Conservation (phyloP, 2,797 vertebrate genomes). For the Pantherophis alleghaniensis region DNA sequence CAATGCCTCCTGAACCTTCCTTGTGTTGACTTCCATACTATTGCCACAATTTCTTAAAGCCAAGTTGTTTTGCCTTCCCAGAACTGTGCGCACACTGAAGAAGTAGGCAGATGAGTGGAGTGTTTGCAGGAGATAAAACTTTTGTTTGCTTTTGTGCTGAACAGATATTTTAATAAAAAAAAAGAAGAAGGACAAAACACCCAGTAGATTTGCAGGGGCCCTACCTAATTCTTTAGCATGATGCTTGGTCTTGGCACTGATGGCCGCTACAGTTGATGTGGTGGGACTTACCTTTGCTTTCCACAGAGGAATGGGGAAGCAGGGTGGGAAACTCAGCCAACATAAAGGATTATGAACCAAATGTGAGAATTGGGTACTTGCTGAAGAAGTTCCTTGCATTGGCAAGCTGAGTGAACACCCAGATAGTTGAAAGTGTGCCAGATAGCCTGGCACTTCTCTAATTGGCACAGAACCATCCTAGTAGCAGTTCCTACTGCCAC, state of each 20-base stretch:
- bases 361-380: slow-evolving; percentile 62
- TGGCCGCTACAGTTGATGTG: slow-evolving; percentile 47
- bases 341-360: slow-evolving; percentile 32
- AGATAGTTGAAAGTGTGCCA: slow-evolving; percentile 78
- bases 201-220: slow-evolving; percentile 40
- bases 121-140: slow-evolving; percentile 69
- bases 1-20: slow-evolving; percentile 1
- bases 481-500: slow-evolving; percentile 73
- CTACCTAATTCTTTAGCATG: slow-evolving; percentile 47
- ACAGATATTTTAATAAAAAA: background rate
- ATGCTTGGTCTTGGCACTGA: slow-evolving; percentile 51
- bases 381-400: slow-evolving; percentile 69
- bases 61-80: slow-evolving; percentile 38
- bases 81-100: slow-evolving; percentile 47
- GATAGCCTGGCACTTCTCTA: slow-evolving; percentile 74
- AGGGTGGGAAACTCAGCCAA: background rate
- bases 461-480: slow-evolving; percentile 69
- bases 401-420: slow-evolving; percentile 72
- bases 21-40: background rate
- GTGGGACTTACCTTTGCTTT: slow-evolving; percentile 54
- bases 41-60: slow-evolving; percentile 23
- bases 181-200: slow-evolving; percentile 43
- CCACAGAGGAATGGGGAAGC: slow-evolving; percentile 17
- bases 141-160: slow-evolving; percentile 21
- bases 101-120: slow-evolving; percentile 52